These are phyloP conservation scores for Percina caprodes DNA, from an alignment of 2,113 vertebrate species.

Conservation along the genomic window DNA sequence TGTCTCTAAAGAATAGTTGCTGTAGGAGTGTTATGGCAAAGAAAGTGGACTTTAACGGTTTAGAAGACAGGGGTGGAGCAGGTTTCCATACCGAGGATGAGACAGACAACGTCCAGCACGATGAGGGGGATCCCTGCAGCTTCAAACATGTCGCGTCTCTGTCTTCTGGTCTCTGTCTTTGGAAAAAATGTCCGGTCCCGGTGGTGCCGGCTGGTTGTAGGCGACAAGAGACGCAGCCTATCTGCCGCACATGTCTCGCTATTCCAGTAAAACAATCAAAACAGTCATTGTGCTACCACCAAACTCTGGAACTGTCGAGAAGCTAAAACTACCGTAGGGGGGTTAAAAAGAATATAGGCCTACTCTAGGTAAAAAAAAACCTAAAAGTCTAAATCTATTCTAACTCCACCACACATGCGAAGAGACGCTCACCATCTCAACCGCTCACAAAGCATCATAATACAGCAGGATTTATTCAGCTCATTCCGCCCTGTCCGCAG, in stretches of 20 bases:
- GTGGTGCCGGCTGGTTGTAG: conserved; percentile 18
- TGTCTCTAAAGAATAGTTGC: neutral
- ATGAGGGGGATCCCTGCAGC: conserved; percentile 86
- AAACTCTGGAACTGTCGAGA: conserved; percentile 7
- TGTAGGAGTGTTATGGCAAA: neutral
- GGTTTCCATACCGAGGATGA: conserved; percentile 88
- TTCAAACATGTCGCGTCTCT: conserved; percentile 88
- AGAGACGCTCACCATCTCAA: conserved; percentile 54
- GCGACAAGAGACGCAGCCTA: conserved; percentile 50
- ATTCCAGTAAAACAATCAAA: conserved; percentile 51
- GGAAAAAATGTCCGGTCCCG: conserved; percentile 27
- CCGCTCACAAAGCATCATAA: conserved; percentile 51
- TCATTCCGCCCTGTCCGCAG: conserved; percentile 31
- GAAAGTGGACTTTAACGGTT: neutral
- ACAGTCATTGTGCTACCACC: conserved; percentile 49
- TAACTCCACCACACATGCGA: conserved; percentile 43
- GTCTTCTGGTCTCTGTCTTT: conserved; percentile 17
- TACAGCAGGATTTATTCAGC: conserved; percentile 32
- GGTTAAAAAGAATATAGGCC: neutral
- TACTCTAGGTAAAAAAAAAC: neutral
- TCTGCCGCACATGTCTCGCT: conserved; percentile 64
- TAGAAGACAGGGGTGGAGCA: neutral
- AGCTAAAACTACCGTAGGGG: conserved; percentile 3
- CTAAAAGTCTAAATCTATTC: conserved; percentile 41
- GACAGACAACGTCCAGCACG: conserved; percentile 88